Percentiles rank a stretch among this genome's conserved stretches.
Evolutionary conservation across 2,113 vertebrate genomes (phyloP).

Genomic region (Campylorhamphus procurvoides): DNA sequence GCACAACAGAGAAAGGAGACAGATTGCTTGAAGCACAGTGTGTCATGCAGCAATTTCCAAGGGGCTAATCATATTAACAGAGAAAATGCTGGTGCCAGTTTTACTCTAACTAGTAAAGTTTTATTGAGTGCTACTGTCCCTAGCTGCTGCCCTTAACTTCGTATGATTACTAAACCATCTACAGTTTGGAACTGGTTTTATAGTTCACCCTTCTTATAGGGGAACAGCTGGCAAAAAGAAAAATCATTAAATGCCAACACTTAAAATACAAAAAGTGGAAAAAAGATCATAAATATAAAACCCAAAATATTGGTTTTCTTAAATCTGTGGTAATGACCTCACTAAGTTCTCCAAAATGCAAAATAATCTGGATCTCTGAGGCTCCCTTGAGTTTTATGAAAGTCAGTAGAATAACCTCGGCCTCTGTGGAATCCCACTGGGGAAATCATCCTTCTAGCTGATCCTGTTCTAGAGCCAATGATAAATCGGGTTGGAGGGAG

Average conservation of each 20-base stretch:
- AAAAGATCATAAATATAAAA: neutral
- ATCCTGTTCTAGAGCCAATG: neutral
- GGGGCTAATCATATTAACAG: constrained; percentile 1
- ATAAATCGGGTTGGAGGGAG: too few relatives aligned
- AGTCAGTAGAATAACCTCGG: neutral
- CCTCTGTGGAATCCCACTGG: neutral
- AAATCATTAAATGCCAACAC: neutral
- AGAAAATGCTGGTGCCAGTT: constrained; percentile 1
- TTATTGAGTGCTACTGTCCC: constrained; percentile 35
- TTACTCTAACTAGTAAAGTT: neutral
- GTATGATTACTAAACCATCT: constrained; percentile 9
- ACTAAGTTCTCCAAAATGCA: neutral
- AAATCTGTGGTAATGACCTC: neutral
- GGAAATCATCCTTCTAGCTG: neutral
- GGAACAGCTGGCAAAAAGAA: neutral
- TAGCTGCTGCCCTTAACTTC: neutral
- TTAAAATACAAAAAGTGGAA: neutral
- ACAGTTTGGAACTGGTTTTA: neutral
- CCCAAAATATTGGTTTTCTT: neutral
- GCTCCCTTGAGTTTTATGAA: neutral
- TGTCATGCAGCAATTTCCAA: neutral
- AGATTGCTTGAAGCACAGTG: neutral
- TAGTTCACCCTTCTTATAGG: neutral
- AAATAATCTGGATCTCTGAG: neutral
- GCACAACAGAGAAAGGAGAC: neutral